Conservation (phyloP, 2,113 vertebrate genomes). For the Anoplopoma fimbria region DNA sequence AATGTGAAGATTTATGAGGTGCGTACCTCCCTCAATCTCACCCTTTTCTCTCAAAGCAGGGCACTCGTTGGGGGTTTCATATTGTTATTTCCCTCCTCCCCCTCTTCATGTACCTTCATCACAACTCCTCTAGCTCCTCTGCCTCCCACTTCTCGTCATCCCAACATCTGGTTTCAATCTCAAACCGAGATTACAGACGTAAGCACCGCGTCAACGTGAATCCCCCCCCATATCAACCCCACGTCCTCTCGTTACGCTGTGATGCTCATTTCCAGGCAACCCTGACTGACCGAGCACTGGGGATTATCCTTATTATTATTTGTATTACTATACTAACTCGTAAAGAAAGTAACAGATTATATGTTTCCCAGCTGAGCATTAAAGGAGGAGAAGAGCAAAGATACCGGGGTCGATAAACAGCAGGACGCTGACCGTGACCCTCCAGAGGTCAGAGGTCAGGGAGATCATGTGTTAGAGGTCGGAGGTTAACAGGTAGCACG, state of each 20-base stretch:
- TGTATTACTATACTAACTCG: conserved; percentile 9
- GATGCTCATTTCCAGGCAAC: conserved; percentile 70
- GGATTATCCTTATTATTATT: background rate
- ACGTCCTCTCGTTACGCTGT: background rate
- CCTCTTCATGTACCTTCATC: conserved; percentile 39
- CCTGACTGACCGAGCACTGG: conserved; percentile 1
- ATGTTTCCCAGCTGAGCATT: background rate
- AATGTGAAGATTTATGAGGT: conserved; percentile 64
- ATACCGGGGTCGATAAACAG: conserved; percentile 34
- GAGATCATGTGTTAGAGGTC: conserved; percentile 83
- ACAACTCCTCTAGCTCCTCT: conserved; percentile 33
- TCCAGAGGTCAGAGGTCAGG: conserved; percentile 61
- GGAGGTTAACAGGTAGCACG: conserved; percentile 88
- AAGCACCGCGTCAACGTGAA: conserved; percentile 59
- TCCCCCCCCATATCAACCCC: conserved; percentile 16
- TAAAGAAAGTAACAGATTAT: background rate
- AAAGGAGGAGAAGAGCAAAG: conserved; percentile 5
- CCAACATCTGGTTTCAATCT: conserved; percentile 76
- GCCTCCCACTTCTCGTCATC: conserved; percentile 52
- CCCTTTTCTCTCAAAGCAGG: conserved; percentile 29
- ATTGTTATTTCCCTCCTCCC: conserved; percentile 31
- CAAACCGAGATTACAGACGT: conserved; percentile 61
- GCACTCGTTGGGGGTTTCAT: conserved; percentile 38
- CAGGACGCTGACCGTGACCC: conserved; percentile 62
- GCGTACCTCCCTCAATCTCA: conserved; percentile 2